A percentile compares a stretch with the other conserved stretches of the same genome.
Evolutionary conservation across 2,888 invertebrate species (phyloP).

Genomic region (Oscheius sp.): DNA sequence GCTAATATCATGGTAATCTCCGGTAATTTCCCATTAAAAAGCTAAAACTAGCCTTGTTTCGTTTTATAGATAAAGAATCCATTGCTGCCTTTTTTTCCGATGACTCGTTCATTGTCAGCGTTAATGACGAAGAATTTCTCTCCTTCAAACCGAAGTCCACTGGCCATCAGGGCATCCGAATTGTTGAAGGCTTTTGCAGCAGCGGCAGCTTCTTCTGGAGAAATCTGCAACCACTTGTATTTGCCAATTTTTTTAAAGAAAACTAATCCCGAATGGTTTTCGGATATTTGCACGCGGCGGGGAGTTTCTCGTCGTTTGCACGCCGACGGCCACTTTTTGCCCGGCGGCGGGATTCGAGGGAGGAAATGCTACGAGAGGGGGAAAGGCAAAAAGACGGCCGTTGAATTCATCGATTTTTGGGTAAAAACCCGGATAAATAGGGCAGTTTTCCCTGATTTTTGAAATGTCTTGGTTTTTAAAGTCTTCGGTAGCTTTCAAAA

Average conservation of each 20-base stretch:
- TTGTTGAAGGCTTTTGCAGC: constrained; percentile 66
- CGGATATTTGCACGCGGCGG: neutral
- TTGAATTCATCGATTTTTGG: too few relatives aligned
- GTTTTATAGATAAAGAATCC: constrained; percentile 73
- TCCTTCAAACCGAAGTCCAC: constrained; percentile 70
- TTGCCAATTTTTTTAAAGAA: neutral
- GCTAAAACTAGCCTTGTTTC: constrained; percentile 55
- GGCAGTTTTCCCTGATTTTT: too few relatives aligned
- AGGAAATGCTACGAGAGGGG: neutral
- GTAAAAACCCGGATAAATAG: too few relatives aligned
- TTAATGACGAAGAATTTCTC: constrained; percentile 69
- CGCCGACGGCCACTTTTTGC: neutral
- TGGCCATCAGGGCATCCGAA: constrained; percentile 63
- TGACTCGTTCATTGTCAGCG: constrained; percentile 71
- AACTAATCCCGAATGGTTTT: neutral
- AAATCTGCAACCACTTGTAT: constrained; percentile 46
- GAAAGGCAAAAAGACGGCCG: too few relatives aligned
- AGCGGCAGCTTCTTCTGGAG: constrained; percentile 59
- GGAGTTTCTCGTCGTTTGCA: constrained; percentile 5
- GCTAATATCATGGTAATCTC: neutral
- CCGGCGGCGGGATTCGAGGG: neutral
- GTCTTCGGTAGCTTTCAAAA: too few relatives aligned
- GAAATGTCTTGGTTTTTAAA: too few relatives aligned
- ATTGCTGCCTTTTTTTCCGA: constrained; percentile 71
- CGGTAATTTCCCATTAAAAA: too few relatives aligned